phyloP scores from a whole-genome alignment of 2,888 invertebrate species.

The Penaeus monodon region DNA sequence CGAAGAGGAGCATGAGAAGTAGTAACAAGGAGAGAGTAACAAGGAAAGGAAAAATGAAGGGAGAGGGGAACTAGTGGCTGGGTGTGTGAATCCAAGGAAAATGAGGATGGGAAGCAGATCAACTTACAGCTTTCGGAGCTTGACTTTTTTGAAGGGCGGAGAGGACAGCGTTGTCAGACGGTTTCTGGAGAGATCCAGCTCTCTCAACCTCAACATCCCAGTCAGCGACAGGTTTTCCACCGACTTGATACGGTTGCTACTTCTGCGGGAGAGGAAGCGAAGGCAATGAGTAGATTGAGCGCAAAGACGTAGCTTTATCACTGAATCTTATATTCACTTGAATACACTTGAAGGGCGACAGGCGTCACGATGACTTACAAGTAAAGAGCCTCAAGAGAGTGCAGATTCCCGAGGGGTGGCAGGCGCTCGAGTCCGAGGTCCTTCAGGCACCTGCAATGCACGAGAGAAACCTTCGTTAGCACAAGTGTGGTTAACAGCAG shows the following conservation, averaged over 20 bases:
- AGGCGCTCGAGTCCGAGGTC: constrained; percentile 25
- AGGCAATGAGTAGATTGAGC: too few relatives aligned
- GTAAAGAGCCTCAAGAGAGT: constrained; percentile 20
- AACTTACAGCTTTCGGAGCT: constrained; percentile 34
- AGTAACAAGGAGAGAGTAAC: too few relatives aligned
- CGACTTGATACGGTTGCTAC: constrained; percentile 22
- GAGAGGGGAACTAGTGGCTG: too few relatives aligned
- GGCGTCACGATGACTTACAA: constrained; percentile 23
- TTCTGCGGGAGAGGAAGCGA: neutral
- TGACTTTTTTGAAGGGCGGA: constrained; percentile 19
- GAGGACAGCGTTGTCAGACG: constrained; percentile 3
- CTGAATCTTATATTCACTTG: too few relatives aligned
- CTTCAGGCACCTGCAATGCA: constrained; percentile 15
- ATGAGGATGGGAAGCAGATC: neutral
- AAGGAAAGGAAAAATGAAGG: too few relatives aligned
- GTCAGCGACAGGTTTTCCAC: constrained; percentile 19
- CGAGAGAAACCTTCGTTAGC: too few relatives aligned
- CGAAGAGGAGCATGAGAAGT: too few relatives aligned
- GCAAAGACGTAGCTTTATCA: too few relatives aligned
- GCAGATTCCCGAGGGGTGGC: constrained; percentile 33
- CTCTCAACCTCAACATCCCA: constrained; percentile 26
- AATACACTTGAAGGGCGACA: too few relatives aligned
- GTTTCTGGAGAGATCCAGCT: constrained; percentile 47
- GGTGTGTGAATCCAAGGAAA: too few relatives aligned
- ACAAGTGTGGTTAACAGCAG: too few relatives aligned